These are phyloP conservation scores for Sympetrum striolatum DNA, from an alignment of 2,888 invertebrate species.

Conservation along the genomic window DNA sequence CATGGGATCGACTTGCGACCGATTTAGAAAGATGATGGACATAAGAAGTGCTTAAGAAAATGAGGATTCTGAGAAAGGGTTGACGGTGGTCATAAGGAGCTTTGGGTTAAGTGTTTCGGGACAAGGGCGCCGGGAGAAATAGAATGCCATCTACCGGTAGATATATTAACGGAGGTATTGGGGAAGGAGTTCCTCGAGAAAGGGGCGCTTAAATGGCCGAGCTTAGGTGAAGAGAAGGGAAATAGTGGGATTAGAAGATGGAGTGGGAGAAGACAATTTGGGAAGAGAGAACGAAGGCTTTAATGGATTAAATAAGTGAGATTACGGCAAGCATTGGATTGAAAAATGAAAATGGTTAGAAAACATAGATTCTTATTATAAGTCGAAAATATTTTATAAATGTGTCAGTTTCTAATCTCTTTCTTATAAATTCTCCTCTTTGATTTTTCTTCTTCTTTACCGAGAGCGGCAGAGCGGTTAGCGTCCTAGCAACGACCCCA, in stretches of 20 bases:
- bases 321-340: no score
- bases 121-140: neutral
- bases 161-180: conserved; percentile 10
- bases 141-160: conserved; percentile 11
- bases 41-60: neutral
- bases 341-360: no score
- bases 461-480: no score
- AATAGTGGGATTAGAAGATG: neutral
- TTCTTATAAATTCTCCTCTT: no score
- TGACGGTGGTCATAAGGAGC: neutral
- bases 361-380: no score
- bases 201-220: neutral
- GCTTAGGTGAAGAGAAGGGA: neutral
- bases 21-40: neutral
- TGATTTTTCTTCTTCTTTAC: no score
- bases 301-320: no score
- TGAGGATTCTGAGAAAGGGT: neutral
- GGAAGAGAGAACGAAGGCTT: neutral
- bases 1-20: no score
- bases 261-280: neutral
- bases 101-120: conserved; percentile 38
- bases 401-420: no score
- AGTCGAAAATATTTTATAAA: no score
- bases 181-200: neutral
- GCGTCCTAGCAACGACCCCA: no score